Base-by-base conservation (phyloP, 2,888 invertebrate genomes). In the Nyleta sp. region DNA sequence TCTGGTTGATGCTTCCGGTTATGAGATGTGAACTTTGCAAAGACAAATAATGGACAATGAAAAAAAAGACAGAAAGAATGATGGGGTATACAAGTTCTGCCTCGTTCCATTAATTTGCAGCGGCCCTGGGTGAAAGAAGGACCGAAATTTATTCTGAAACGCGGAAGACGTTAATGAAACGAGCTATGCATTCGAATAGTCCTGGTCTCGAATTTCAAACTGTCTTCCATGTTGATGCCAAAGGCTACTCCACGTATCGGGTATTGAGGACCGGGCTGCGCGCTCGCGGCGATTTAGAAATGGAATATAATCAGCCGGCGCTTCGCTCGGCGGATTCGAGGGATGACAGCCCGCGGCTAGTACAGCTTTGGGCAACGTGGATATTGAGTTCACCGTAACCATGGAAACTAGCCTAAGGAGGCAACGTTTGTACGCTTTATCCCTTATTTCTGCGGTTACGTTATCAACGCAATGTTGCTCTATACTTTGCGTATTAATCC, bases 301-400 rank as follows among this genome's bases (percentile, higher is more conserved):
- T 90, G 90, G 88, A 90, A 90, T 90, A 90, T 90, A 90, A 90
- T 90, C 89, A 90, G 89, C 86, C 86, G 84, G 82, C 84, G 86
- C 87, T 87, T 84, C 84, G 86, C 85, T 87, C 84, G 85, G 84
- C 84, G 86, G 88, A 84, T 89, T 90, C 87, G 86, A 88, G 89
- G 89, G 90, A 89, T 88, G 89, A 89, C 86, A 88, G 89, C 90
- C 88, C 68, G 79, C 62, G 88, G 90, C 87, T 60, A 77, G 78
- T 80, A 67, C 76, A 79, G 82, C 84, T 85, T 79, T 60, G 57
- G 84, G 88, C 86, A 77, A 77, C 85, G 84, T 86, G 88, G 89
- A 90, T 90, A 90, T 90, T 90, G 90, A 90, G 90, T 90, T 90
- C 90, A 86, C 83, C 82, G 90, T 90, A 87, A 87, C 89, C 89